phyloP scores from a whole-genome alignment of 2,797 vertebrate species.

The Dryobates pubescens region DNA sequence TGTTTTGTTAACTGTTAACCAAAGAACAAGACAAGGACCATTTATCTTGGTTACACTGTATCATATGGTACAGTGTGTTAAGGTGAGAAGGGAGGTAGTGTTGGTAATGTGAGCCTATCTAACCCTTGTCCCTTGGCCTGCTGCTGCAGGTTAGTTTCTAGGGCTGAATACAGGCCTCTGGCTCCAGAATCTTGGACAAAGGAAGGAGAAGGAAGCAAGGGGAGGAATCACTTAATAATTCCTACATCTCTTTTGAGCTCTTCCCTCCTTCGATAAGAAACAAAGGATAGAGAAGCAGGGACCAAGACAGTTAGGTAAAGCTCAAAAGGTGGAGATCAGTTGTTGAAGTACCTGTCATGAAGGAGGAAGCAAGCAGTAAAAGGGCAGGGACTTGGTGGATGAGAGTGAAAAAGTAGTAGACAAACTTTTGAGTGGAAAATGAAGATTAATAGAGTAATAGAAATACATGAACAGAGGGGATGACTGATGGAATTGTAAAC shows the following conservation, averaged over 20 bases:
- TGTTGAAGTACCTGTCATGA: background rate
- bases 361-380: background rate
- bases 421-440: background rate
- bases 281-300: background rate
- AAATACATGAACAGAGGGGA: background rate
- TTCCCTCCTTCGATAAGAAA: background rate
- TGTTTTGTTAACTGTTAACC: conserved; percentile 4
- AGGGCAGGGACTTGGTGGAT: background rate
- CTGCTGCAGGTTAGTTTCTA: background rate
- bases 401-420: background rate
- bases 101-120: background rate
- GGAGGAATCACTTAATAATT: background rate
- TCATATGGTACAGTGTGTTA: background rate
- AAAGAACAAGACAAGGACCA: background rate
- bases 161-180: background rate
- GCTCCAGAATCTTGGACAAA: background rate
- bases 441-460: background rate
- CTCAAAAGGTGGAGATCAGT: background rate
- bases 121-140: background rate
- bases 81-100: background rate
- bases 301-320: background rate
- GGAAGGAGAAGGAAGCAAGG: background rate
- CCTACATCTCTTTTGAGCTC: background rate
- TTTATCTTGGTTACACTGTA: background rate
- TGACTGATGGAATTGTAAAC: background rate